Evolutionary conservation across 2,888 invertebrate species (phyloP), one percentile per base, ranked within the genome.

Genomic region (Gari tellinella): DNA sequence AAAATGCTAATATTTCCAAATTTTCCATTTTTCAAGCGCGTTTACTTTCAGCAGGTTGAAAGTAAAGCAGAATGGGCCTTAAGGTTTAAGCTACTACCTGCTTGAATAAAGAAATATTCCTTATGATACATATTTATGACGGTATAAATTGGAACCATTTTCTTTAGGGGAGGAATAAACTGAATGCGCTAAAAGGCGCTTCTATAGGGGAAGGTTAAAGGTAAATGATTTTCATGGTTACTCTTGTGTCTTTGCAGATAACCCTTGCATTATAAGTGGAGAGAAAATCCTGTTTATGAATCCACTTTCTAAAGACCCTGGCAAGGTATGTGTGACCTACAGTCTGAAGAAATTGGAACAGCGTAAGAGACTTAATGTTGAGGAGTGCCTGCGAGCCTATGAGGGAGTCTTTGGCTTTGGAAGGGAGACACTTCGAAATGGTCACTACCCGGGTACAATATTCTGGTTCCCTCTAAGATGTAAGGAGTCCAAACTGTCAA

Each of bases 401-500:
- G 43, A 70, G 12, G 82, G 69, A 2, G 52, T 80, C 5, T 89
- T 89, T 70, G 84, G 81, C 4, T 74, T 80, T 41, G 26, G 46
- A 10, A 46, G 55, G 15, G 64, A 67, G 17, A 53, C 58, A 0
- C 58, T 85, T 19, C 55, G 75, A 3, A 53, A 62, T 4, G 83
- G 86, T 7, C 63, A 53, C 56, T 89, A 78, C 57, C 40, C 77
- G 12, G 89, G 89, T 10, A 89, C 89, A 7, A 26, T 90, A 52
- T 89, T 90, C 56, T 80, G 89, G 78, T 90, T 90, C 63, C 89
- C 89, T 14, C 72, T 90, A 10, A 77, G 90, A n/a, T 55, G 70
- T 8, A 49, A 49, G 38, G 23, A 66, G n/a, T 86, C 88, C 5
- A 70, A 74, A 5, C 63, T 90, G 15, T 89, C 88, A 10, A 77